A percentile compares a stretch with the other conserved stretches of the same genome.
These are phyloP conservation scores for Stigmatopora nigra DNA, from an alignment of 2,113 vertebrate genomes.

Conservation along the genomic window DNA sequence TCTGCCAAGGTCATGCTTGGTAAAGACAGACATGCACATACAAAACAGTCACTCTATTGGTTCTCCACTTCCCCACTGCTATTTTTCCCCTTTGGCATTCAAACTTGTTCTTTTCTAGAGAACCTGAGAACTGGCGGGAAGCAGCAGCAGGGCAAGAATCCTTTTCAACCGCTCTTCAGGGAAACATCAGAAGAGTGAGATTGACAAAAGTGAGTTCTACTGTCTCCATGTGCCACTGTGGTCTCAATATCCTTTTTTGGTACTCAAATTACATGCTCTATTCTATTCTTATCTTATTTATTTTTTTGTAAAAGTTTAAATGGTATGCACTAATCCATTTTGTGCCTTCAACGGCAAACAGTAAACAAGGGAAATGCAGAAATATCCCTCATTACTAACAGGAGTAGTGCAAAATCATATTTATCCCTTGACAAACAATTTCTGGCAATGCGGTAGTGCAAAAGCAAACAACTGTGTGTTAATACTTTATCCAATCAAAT, in stretches of 20 bases:
- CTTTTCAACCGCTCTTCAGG: conserved; percentile 32
- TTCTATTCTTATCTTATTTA: no score
- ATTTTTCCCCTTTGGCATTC: conserved; percentile 24
- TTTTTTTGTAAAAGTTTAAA: no score
- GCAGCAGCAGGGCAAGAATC: conserved; percentile 11
- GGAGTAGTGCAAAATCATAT: no score
- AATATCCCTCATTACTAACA: no score
- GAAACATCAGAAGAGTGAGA: conserved; percentile 6
- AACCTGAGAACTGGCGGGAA: conserved; percentile 14
- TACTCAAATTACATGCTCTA: neutral
- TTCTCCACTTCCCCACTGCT: conserved; percentile 32
- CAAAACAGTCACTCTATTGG: conserved; percentile 23
- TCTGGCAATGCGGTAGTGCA: no score
- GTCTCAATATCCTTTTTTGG: conserved; percentile 8
- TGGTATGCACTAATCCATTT: no score
- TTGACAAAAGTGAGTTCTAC: conserved; percentile 7
- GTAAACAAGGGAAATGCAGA: no score
- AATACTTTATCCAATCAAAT: no score
- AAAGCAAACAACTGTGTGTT: no score
- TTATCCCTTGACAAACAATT: no score
- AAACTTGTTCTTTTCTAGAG: conserved; percentile 5
- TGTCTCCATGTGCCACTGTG: conserved; percentile 5
- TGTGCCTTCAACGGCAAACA: no score
- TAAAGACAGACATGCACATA: conserved; percentile 24
- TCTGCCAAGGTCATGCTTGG: conserved; percentile 46